Evolutionary conservation across 2,113 vertebrate genomes (phyloP), one percentile per base, ranked within the genome.

Genomic region (Lepidothrix coronata): DNA sequence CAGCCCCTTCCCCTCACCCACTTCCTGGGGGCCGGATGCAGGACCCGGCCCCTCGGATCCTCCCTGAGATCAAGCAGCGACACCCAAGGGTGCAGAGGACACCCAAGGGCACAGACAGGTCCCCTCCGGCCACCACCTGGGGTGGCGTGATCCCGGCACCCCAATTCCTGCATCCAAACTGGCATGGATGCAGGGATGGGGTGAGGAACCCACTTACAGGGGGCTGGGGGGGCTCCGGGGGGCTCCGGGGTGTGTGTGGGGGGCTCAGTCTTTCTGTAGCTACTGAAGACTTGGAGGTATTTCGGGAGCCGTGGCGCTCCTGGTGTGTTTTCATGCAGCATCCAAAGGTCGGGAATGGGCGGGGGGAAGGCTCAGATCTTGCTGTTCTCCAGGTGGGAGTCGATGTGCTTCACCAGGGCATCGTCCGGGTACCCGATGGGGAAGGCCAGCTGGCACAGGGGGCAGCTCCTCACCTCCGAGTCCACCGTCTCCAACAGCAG

Each of bases 331-430:
- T 96, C 98, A 98, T 97, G 98, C 98, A 98, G 98, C 97, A 98
- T 98, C 98, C 97, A 97, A 76, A 95, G 93, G 31, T 33, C 2
- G 74, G 74, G 84, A 46, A 5, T n/a, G 74, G 12, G 15, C 6
- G 27, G 66, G 89, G 24, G n/a, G 83, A 17, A 87, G 49, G 96
- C 97, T 97, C 98, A 99, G 97, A 99, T 99, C 98, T 99, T 99
- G 99, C 99, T 99, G 98, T 99, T 99, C 98, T 99, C 99, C 98
- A 99, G 98, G 97, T 99, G 99, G 58, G 99, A 99, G 97, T 99
- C 99, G 93, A 99, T 99, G 98, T 99, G 99, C 98, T 99, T 99
- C 98, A 99, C 99, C 97, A 99, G 99, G 81, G 99, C 99, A 66
- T 99, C 99, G 44, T 99, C 99, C 3, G 99, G 99, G 97, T 99